Evolutionary conservation across 2,888 invertebrate genomes (phyloP).

Genomic region (Operophtera brumata): DNA sequence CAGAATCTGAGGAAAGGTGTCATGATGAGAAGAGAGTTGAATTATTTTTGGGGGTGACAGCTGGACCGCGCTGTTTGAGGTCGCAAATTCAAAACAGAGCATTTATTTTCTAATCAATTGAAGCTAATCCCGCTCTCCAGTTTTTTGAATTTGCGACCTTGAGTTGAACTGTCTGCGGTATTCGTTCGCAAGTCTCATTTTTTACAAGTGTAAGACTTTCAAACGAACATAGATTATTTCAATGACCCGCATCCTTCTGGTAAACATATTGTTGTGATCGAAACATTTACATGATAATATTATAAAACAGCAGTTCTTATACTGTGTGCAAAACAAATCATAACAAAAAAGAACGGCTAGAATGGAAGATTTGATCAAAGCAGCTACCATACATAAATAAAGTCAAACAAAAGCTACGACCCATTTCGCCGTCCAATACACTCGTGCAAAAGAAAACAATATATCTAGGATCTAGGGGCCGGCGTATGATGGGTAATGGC

Average conservation of each 20-base stretch:
- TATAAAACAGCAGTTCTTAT: neutral
- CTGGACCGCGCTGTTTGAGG: no score
- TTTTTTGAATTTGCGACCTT: no score
- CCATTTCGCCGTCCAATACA: neutral
- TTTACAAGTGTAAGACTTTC: no score
- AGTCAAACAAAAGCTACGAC: neutral
- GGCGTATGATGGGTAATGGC: neutral
- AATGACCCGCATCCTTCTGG: no score
- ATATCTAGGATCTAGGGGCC: neutral
- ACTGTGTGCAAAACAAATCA: neutral
- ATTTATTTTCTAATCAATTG: no score
- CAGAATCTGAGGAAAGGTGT: conserved; percentile 77
- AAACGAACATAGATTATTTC: no score
- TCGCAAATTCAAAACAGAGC: no score
- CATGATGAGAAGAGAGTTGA: neutral
- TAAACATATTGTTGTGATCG: neutral
- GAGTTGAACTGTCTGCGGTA: no score
- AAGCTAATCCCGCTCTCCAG: no score
- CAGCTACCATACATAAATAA: neutral
- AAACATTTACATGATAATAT: neutral
- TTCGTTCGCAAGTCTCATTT: no score
- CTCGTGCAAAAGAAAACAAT: neutral
- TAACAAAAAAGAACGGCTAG: neutral
- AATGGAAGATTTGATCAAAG: neutral
- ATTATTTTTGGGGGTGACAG: no score